Evolutionary conservation across 2,113 vertebrate genomes (phyloP), one percentile per base, ranked within the genome.

Genomic region (Leuciscus idus): DNA sequence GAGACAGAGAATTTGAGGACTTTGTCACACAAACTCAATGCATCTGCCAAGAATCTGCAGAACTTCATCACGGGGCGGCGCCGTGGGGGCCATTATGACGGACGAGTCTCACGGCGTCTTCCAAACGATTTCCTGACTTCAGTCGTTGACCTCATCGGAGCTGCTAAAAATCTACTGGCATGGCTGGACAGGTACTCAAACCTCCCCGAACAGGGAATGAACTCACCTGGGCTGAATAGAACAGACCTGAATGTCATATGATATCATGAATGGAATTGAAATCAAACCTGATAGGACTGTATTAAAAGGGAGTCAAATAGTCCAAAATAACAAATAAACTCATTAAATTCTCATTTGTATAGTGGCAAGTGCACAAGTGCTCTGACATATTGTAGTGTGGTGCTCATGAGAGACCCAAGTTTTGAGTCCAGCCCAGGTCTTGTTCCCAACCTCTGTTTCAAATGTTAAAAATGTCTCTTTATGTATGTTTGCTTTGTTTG

Each of bases 1-100:
- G 95, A 96, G 93, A 96, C 95, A 0, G 95, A 96, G 91, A 96
- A 96, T 89, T 91, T 96, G 89, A 91, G 95, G 33, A 95, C 95
- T 19, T 94, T 96, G 30, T 96, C 94, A 9, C 95, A 96, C 90
- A 96, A 95, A 86, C 93, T 96, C 88, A 96, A 95, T 6, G 94
- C 95, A 21, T 95, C 95, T 0, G 95, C 95, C 90, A 96, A 96
- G 93, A 96, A 96, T 77, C 94, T 96, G 15, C 95, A 96, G 91
- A 96, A 96, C 89, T 96, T 96, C 33, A 95, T 96, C 80, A 95
- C 94, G 0, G 94, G 95, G 66, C 91, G 95, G 83, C 94, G 96
- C 90, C 94, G 95, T 77, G 94, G 95, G 0, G 95, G 94, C 86
- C 95, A 96, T 50, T 95, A 95, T 11, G 96, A 95, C 6, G 95